These are phyloP conservation scores for Drosophila lutescens DNA, from an alignment of 2,888 invertebrate species.

Conservation along the genomic window DNA sequence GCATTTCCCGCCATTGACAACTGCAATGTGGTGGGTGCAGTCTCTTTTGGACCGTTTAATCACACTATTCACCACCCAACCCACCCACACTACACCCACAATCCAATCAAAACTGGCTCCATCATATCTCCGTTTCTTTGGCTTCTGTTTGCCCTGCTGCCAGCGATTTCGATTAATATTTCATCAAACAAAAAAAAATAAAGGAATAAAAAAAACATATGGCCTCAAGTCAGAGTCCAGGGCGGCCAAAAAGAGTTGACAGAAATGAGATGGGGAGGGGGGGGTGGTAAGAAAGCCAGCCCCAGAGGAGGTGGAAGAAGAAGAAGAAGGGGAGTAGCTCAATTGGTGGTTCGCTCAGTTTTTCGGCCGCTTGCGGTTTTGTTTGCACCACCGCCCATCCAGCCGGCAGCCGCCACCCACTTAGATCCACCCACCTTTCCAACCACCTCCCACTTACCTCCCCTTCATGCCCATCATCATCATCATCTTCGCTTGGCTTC, in stretches of 20 bases:
- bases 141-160: slow-evolving; percentile 17
- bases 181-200: slow-evolving; percentile 45
- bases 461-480: slow-evolving; percentile 12
- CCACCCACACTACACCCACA: not conserved
- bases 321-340: slow-evolving; percentile 1
- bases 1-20: slow-evolving; percentile 31
- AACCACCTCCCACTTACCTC: slow-evolving; percentile 1
- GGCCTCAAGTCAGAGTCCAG: slow-evolving; percentile 48
- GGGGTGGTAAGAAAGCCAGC: not conserved
- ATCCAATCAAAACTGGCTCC: not conserved
- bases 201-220: slow-evolving; percentile 8
- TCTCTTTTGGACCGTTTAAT: slow-evolving; percentile 10
- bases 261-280: not conserved
- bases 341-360: slow-evolving; percentile 5
- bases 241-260: slow-evolving; percentile 37
- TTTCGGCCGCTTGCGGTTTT: slow-evolving; percentile 37
- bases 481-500: slow-evolving; percentile 27
- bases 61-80: not conserved
- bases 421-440: slow-evolving; percentile 1
- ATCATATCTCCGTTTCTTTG: slow-evolving; percentile 1
- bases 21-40: slow-evolving; percentile 24
- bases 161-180: slow-evolving; percentile 50
- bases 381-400: slow-evolving; percentile 32
- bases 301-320: slow-evolving; percentile 2
- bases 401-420: not conserved